Evolutionary conservation across 1,140 invertebrate species (phyloP), one percentile per base, ranked within the genome.

Genomic region (Protaetia brevitarsis): DNA sequence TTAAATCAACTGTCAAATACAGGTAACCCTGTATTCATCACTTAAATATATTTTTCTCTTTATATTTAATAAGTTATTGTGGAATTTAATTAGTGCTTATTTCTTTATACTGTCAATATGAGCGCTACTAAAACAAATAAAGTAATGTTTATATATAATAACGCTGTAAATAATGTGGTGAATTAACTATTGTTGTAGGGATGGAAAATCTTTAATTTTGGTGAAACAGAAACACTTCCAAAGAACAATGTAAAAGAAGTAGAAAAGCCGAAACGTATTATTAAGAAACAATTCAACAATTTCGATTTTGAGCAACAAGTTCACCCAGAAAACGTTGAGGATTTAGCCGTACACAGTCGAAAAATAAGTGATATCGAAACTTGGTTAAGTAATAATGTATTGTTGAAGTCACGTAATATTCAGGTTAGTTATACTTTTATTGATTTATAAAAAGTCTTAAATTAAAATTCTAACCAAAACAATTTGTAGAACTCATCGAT

Each of bases 321-420:
- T 74, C 79, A 78, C 21, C 87, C 86, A 2, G 72, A 75, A 13
- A 77, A 65, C 31, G 76, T 81, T 11, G 77, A 81, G 5, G 85
- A 88, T 34, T 74, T 88, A 51, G 84, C 85, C 31, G 81, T 88
- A 11, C 82, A 87, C 72, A 75, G 77, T 34, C 87, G 87, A 76
- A 88, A 88, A 77, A 68, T 88, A 8, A 79, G 81, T 64, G 86
- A 88, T 75, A 73, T 88, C 11, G 80, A 84, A 63, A 75, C 81
- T 41, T 87, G 85, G 85, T 61, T 88, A 65, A 69, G 64, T 68
- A 81, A 71, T 72, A 73, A 27, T 58, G 74, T 73, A 6, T 11
- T 31, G 8, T 36, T 19, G 21, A 65, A 63, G 5, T 16, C 28
- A 63, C n/a, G 28, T 7, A 66, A 77, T n/a, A n/a, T n/a, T 67